Conservation (phyloP, 1,140 invertebrate species). For the Catajapyx aquilonaris region DNA sequence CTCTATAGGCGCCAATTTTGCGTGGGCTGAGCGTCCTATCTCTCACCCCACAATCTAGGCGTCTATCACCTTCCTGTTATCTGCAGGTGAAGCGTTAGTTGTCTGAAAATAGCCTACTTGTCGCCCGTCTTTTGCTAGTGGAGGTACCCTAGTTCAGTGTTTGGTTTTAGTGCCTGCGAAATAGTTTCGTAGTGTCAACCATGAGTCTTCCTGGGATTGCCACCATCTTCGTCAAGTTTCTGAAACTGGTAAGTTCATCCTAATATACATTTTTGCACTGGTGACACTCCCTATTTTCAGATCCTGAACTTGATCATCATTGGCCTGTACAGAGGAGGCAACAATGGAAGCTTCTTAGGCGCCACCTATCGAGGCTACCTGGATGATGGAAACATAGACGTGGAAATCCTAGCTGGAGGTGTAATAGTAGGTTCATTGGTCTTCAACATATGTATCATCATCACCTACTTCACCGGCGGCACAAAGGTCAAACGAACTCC, state of each 20-base stretch:
- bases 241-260: conserved; percentile 47
- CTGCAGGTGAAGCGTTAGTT: too few species aligned
- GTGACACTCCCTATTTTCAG: conserved; percentile 30
- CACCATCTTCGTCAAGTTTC: conserved; percentile 48
- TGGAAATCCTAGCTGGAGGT: conserved; percentile 62
- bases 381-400: conserved; percentile 64
- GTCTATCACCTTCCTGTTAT: too few species aligned
- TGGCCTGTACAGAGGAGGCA: conserved; percentile 59
- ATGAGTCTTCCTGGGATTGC: conserved; percentile 50
- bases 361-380: conserved; percentile 70
- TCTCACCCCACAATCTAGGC: too few species aligned
- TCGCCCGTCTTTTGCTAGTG: too few species aligned
- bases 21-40: too few species aligned
- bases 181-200: too few species aligned
- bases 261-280: conserved; percentile 3
- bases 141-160: too few species aligned
- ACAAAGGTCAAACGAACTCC: conserved; percentile 47
- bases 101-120: too few species aligned
- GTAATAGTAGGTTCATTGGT: conserved; percentile 67
- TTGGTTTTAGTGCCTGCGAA: too few species aligned
- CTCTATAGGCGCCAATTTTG: too few species aligned
- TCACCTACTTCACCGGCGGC: conserved; percentile 43
- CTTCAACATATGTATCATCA: conserved; percentile 44
- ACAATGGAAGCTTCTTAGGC: conserved; percentile 54
- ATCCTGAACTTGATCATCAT: conserved; percentile 56